These are phyloP conservation scores for Manis crassicaudata DNA, from an alignment of 2,797 vertebrate genomes.

Conservation along the genomic window DNA sequence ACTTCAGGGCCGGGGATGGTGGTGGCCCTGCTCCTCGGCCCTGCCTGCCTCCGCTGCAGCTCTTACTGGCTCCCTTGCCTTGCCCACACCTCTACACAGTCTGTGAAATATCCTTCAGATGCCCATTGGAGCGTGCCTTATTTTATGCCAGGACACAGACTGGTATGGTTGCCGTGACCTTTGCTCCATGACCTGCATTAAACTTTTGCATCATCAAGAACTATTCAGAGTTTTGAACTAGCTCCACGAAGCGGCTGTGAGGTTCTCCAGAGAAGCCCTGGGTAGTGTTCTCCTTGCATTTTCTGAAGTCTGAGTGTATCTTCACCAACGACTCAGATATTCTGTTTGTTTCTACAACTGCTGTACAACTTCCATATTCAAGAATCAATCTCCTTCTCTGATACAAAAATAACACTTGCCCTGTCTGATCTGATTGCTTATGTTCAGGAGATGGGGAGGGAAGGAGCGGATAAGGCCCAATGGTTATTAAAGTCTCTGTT, in stretches of 20 bases:
- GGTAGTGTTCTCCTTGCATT: neutral
- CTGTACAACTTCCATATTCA: neutral
- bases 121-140: neutral
- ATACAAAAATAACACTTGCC: neutral
- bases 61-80: neutral
- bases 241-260: neutral
- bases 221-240: neutral
- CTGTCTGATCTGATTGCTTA: neutral
- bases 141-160: neutral
- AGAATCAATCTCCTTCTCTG: neutral
- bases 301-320: neutral
- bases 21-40: neutral
- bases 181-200: neutral
- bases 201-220: neutral
- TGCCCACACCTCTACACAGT: neutral
- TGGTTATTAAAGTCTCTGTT: neutral
- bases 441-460: neutral
- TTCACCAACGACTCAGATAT: neutral
- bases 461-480: neutral
- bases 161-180: neutral
- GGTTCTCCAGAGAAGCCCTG: neutral
- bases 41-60: neutral
- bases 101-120: neutral
- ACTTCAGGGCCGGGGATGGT: too few species aligned
- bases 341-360: neutral